These are phyloP conservation scores for Oryzias sinensis DNA, from an alignment of 2,797 vertebrate species.

Conservation along the genomic window DNA sequence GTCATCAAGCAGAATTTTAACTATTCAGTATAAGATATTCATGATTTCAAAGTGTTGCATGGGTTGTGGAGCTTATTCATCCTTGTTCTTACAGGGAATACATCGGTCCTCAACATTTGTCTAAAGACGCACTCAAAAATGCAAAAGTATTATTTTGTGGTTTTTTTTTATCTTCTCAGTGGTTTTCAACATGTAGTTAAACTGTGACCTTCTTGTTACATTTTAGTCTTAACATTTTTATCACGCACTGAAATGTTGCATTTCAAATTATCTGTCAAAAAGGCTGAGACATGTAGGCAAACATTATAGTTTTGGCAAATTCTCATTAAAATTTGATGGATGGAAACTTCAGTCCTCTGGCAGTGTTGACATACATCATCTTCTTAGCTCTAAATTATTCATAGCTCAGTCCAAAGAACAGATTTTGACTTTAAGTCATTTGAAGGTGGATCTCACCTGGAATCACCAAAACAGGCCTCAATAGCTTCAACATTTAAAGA, in stretches of 20 bases:
- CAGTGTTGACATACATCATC: background rate
- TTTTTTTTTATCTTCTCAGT: no score
- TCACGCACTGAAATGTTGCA: conserved; percentile 9
- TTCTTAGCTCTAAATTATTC: background rate
- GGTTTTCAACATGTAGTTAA: no score
- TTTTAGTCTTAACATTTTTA: conserved; percentile 26
- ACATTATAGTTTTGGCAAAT: conserved; percentile 24
- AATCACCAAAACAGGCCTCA: no score
- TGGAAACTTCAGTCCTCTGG: background rate
- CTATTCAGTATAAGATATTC: conserved; percentile 11
- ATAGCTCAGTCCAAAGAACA: background rate
- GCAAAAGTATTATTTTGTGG: no score
- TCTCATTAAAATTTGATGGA: conserved; percentile 18
- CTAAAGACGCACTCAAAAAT: no score
- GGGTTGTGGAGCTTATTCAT: conserved; percentile 11
- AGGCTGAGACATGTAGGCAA: conserved; percentile 13
- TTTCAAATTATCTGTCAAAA: conserved; percentile 38
- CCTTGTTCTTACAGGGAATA: no score
- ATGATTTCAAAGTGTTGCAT: conserved; percentile 1
- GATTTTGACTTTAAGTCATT: background rate
- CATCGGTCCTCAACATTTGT: no score
- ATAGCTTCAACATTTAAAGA: no score
- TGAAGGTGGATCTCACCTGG: background rate
- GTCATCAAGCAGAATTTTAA: conserved; percentile 44
- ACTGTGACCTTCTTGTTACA: background rate